Evolutionary conservation across 2,888 invertebrate genomes (phyloP).

Genomic region (Drosophila longiperda): DNA sequence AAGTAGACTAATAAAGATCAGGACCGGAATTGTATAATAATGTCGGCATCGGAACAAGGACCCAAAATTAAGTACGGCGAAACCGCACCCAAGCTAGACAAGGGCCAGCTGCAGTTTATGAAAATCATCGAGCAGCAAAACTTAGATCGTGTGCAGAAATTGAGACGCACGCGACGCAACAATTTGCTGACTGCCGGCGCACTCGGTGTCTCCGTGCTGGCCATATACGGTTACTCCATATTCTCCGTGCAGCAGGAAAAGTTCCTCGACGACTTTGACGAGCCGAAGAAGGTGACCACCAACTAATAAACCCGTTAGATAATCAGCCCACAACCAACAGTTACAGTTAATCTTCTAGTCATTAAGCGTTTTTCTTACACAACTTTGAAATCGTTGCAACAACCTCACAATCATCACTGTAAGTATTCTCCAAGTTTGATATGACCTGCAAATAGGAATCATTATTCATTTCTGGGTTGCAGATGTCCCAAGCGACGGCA

Average conservation of each 20-base stretch:
- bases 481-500: constrained; percentile 77
- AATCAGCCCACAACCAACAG: constrained; percentile 6
- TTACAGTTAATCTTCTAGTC: constrained; percentile 46
- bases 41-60: constrained; percentile 77
- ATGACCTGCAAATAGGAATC: no score
- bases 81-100: constrained; percentile 85
- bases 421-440: constrained; percentile 19
- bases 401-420: constrained; percentile 33
- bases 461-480: not conserved
- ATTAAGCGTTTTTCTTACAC: constrained; percentile 62
- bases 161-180: constrained; percentile 87
- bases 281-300: constrained; percentile 87
- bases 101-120: constrained; percentile 91
- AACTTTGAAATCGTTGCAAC: constrained; percentile 42
- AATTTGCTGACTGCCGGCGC: constrained; percentile 89
- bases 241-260: constrained; percentile 95
- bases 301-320: constrained; percentile 44
- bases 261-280: constrained; percentile 96
- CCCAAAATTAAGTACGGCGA: constrained; percentile 83
- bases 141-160: constrained; percentile 88
- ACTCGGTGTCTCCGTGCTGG: constrained; percentile 89
- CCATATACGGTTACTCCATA: constrained; percentile 95
- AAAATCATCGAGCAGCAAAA: constrained; percentile 92
- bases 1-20: constrained; percentile 10
- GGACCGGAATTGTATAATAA: constrained; percentile 53